A percentile compares a stretch with the other conserved stretches of the same genome.
phyloP scores from a whole-genome alignment of 2,797 vertebrate species.

The Diplodus puntazzo region DNA sequence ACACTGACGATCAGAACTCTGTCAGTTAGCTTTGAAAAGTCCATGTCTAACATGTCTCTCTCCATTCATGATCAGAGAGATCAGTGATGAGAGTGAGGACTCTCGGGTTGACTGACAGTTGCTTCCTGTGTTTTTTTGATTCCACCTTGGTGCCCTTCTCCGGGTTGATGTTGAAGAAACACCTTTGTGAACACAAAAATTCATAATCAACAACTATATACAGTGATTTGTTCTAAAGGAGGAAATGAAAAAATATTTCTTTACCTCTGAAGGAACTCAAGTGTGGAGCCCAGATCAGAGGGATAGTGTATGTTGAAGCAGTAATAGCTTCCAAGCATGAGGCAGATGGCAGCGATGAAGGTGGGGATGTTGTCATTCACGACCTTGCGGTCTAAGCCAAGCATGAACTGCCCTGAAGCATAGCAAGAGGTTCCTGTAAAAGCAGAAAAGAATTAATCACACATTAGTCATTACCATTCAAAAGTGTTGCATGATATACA shows the following conservation, averaged over 20 bases:
- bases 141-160: slow-evolving; percentile 45
- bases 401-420: slow-evolving; percentile 43
- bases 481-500: neutral
- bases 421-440: slow-evolving; percentile 50
- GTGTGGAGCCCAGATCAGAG: slow-evolving; percentile 43
- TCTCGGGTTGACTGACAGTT: slow-evolving; percentile 34
- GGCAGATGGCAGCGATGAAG: slow-evolving; percentile 48
- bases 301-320: slow-evolving; percentile 56
- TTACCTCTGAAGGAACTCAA: slow-evolving; percentile 58
- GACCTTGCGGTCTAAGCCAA: slow-evolving; percentile 43
- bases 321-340: slow-evolving; percentile 55
- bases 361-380: slow-evolving; percentile 35
- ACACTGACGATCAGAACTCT: too few relatives aligned
- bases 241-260: neutral
- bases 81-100: slow-evolving; percentile 24
- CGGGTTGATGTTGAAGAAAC: slow-evolving; percentile 57
- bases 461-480: slow-evolving; percentile 4
- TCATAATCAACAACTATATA: slow-evolving; percentile 13
- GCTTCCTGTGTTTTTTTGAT: slow-evolving; percentile 26
- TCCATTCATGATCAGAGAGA: slow-evolving; percentile 12
- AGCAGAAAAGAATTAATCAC: neutral
- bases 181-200: slow-evolving; percentile 45
- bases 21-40: too few relatives aligned
- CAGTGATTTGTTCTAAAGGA: neutral
- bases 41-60: neutral